Evolutionary conservation across 2,113 vertebrate genomes (phyloP), one percentile per base, ranked within the genome.

Genomic region (Aptenodytes forsteri): DNA sequence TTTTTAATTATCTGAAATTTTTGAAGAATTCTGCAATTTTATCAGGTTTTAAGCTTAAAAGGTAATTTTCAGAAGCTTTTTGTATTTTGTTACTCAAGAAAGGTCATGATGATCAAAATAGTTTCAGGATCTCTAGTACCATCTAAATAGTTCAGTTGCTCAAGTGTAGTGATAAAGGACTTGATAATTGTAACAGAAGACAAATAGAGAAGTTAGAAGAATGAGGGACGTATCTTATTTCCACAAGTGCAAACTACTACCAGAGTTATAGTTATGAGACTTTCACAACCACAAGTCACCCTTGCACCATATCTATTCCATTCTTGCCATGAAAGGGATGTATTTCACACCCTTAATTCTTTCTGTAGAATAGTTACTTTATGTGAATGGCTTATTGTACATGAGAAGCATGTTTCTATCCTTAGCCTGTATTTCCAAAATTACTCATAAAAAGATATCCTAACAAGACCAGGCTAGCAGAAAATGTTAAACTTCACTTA

Each of bases 341-440:
- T 13, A 19, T 72, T 91, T 85, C 36, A 82, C 14, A 32, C 10
- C 7, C 5, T 44, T 40, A 52, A 32, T 58, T 73, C 17, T 50
- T 91, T 69, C 36, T 73, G 34, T 59, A 27, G 34, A 15, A 21
- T 14, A 32, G 6, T 27, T 71, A 20, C n/a, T 71, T 87, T 22
- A 4, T 42, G 25, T 34, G 36, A 90, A 54, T 22, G 23, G 15
- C 11, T 78, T 84, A 5, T 40, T 67, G 19, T 36, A 50, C 9
- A 9, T 0, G 2, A 40, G 18, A 82, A 62, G 8, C 0, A 0
- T 13, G 16, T 78, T 76, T 87, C 38, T 6, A 9, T 32, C 18
- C 18, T 88, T 85, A 42, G 3, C 7, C 2, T 61, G 2, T 25
- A 10, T 62, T 90, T 93, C 23, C 46, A 86, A 69, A 93, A 46